phyloP scores from a whole-genome alignment of 1,140 invertebrate genomes.

The Archivesica marissinica region DNA sequence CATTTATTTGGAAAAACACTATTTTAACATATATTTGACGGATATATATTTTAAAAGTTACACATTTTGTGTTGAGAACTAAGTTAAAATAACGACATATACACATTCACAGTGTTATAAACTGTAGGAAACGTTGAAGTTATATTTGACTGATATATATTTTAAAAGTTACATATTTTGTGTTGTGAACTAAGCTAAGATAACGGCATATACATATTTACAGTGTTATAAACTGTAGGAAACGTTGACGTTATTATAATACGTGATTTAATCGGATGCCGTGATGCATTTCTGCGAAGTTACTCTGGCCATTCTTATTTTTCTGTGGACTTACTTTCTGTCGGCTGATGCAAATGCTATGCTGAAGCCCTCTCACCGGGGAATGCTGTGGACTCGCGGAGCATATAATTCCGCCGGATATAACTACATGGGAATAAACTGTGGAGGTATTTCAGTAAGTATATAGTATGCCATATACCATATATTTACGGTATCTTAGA shows the following conservation, averaged over 20 bases:
- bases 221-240: background rate
- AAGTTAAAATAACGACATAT: background rate
- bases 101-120: background rate
- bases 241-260: background rate
- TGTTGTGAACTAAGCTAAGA: background rate
- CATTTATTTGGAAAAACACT: too few relatives aligned
- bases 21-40: background rate
- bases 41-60: background rate
- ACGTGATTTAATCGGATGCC: background rate
- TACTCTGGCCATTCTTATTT: background rate
- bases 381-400: conserved; percentile 32
- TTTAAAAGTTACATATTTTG: too few relatives aligned
- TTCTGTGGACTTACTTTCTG: conserved; percentile 21
- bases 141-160: background rate
- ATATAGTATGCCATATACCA: too few relatives aligned
- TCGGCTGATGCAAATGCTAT: conserved; percentile 25
- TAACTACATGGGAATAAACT: conserved; percentile 53
- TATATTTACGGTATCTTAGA: too few relatives aligned
- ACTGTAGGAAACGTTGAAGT: background rate
- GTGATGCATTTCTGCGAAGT: background rate
- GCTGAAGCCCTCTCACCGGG: conserved; percentile 23
- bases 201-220: background rate
- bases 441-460: conserved; percentile 47
- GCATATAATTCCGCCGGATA: conserved; percentile 28
- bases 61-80: background rate